Conservation (phyloP, 2,888 invertebrate species). For the Sclerodermus sp. region DNA sequence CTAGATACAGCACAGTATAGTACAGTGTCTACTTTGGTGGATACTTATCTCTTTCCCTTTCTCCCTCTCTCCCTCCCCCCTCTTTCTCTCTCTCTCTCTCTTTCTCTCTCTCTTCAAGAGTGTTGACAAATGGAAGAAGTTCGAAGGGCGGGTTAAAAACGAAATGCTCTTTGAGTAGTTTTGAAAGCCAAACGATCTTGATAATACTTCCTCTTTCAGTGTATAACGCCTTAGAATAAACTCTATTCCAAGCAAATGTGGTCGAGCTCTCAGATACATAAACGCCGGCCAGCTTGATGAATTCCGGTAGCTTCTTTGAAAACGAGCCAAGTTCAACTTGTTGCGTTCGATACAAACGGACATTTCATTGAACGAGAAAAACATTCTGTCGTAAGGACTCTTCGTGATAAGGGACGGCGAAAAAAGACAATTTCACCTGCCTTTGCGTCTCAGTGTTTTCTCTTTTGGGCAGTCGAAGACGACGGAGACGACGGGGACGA, state of each 20-base stretch:
- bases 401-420: neutral
- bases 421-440: neutral
- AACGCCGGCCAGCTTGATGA: conserved; percentile 22
- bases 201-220: no score
- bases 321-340: conserved; percentile 44
- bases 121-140: no score
- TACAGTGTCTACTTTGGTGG: no score
- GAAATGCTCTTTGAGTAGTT: no score
- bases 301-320: conserved; percentile 39
- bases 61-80: no score
- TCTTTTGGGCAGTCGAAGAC: neutral
- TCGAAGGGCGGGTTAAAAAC: no score
- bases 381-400: conserved; percentile 10
- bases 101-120: no score
- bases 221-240: neutral
- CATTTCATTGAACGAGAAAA: conserved; percentile 24
- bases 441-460: neutral
- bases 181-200: no score
- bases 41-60: no score
- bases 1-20: no score
- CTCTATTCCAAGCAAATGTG: neutral
- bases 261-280: neutral
- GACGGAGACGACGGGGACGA: no score
- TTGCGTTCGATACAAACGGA: conserved; percentile 36
- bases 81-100: no score